Conservation (phyloP, 2,888 invertebrate genomes). For the Drosophila koepferae region DNA sequence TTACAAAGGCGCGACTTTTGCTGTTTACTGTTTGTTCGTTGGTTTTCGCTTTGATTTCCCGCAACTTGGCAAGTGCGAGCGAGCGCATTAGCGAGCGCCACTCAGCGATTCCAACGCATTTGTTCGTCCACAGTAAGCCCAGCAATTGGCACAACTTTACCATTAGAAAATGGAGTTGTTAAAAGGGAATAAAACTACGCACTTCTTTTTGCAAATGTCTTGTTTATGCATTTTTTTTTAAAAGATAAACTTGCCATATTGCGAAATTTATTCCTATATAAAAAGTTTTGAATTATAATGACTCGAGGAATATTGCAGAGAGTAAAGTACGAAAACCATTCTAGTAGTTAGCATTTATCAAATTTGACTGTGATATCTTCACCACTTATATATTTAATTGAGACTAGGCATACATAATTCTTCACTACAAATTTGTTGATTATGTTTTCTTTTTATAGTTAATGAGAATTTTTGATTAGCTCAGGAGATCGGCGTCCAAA, state of each 20-base stretch:
- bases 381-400: no score
- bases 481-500: no score
- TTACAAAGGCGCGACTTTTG: slow-evolving; percentile 79
- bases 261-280: background rate
- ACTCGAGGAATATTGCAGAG: background rate
- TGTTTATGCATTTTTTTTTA: background rate
- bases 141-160: slow-evolving; percentile 1
- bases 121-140: background rate
- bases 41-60: slow-evolving; percentile 63
- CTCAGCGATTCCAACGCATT: slow-evolving; percentile 21
- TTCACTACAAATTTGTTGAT: no score
- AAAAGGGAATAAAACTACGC: slow-evolving; percentile 4
- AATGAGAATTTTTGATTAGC: no score
- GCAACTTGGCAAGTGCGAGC: slow-evolving; percentile 40
- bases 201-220: background rate
- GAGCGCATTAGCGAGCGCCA: slow-evolving; percentile 35
- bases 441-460: no score
- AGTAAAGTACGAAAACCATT: background rate
- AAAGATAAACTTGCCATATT: background rate
- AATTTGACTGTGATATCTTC: background rate
- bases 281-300: background rate
- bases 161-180: slow-evolving; percentile 4
- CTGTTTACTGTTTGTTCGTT: slow-evolving; percentile 63
- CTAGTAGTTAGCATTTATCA: background rate
- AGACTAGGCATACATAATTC: no score